phyloP scores from a whole-genome alignment of 2,113 vertebrate genomes.

The Nasalis larvatus region DNA sequence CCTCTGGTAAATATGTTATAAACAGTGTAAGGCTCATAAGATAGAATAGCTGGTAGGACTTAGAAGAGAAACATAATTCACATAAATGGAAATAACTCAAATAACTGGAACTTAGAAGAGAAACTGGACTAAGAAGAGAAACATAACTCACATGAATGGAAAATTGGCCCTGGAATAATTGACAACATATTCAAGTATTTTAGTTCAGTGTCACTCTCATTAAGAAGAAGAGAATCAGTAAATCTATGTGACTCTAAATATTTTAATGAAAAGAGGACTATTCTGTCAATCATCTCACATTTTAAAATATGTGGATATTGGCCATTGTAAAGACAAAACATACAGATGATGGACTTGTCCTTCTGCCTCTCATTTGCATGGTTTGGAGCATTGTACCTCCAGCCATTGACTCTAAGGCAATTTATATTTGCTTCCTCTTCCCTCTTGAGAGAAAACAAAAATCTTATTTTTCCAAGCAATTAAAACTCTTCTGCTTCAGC shows the following conservation, averaged over 20 bases:
- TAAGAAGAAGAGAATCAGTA: not conserved
- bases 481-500: constrained; percentile 65
- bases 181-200: constrained; percentile 5
- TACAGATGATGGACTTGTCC: not conserved
- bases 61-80: constrained; percentile 22
- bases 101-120: not conserved
- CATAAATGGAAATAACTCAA: constrained; percentile 5
- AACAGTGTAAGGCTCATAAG: not conserved
- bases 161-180: not conserved
- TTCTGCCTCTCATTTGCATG: not conserved
- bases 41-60: not conserved
- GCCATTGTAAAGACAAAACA: not conserved
- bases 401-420: not conserved
- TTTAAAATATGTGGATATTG: not conserved
- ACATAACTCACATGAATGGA: not conserved
- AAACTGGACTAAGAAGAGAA: constrained; percentile 8
- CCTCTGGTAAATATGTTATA: not conserved
- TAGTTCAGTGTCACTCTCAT: not conserved
- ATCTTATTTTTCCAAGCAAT: constrained; percentile 44
- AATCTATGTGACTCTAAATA: not conserved
- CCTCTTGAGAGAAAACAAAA: constrained; percentile 51
- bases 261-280: not conserved
- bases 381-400: not conserved
- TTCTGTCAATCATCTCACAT: not conserved
- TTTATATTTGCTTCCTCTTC: constrained; percentile 25